Base-by-base conservation (phyloP, 1,140 invertebrate species). In the Heliconius melpomene region DNA sequence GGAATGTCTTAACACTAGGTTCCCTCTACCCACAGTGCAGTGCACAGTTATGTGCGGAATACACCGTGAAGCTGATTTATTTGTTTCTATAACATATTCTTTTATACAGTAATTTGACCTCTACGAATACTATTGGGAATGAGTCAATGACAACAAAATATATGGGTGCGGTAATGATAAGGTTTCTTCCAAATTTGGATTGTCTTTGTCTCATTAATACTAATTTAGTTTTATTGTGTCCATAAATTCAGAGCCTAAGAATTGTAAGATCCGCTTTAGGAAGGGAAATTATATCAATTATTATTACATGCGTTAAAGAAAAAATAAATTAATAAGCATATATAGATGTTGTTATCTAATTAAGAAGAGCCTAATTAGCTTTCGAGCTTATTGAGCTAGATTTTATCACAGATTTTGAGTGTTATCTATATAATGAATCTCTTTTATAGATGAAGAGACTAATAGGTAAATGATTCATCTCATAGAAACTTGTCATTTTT, bases 131-230 rank as follows among this genome's bases (percentile, higher is more conserved):
- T 46, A 79, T 72, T 57, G 32, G 60, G 71, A 57, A 72, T 73
- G 74, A 76, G 26, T 80, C 79, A 80, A 32, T 60, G 36, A 60
- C 46, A 77, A 60, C 71, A 80, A 77, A 77, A 72, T 70, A 38
- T 32, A 77, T 77, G 79, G 79, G 79, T 80, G 75, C 23, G 60
- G 72, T 74, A 77, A 70, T 77, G 75, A 80, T 80, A 80, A 77
- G 46, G 57, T 57, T 72, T 74, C 26, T 70, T 54, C 78, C 74
- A 79, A 38, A 79, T 72, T 76, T 57, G 78, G 78, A 29, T n/a
- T 46, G 23, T 50, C 23, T 79, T 79, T 79, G 38, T 54, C 57
- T 79, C 78, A 75, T 74, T 79, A 74, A 70, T 70, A 70, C 72
- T 20, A 52, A 52, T 20, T 20, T 52, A 52, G 11, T 79, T 79